These are phyloP conservation scores for Centropus unirufus DNA, from an alignment of 2,113 vertebrate species.

Conservation along the genomic window DNA sequence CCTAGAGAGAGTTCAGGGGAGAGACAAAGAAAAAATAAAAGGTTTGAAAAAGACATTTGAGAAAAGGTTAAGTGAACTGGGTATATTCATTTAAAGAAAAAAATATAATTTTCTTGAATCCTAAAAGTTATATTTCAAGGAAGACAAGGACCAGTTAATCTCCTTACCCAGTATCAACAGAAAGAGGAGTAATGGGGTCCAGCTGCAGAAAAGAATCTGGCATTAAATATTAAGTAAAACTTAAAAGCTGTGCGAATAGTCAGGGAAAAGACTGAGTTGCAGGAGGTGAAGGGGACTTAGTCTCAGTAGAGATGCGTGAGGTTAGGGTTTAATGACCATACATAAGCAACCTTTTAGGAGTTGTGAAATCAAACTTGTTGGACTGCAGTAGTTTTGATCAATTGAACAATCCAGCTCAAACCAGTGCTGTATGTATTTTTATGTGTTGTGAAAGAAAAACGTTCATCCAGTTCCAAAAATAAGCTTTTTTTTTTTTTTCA, in stretches of 20 bases:
- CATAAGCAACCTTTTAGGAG: not conserved
- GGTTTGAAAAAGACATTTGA: not conserved
- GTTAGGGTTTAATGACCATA: not conserved
- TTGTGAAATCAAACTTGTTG: not conserved
- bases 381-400: not conserved
- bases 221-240: not conserved
- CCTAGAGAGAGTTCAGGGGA: not conserved
- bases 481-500: not conserved
- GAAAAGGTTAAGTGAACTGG: not conserved
- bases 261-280: not conserved
- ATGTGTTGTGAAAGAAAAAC: not conserved
- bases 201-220: not conserved
- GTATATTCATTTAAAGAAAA: not conserved
- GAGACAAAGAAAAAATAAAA: not conserved
- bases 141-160: not conserved
- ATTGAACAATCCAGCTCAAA: not conserved
- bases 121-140: not conserved
- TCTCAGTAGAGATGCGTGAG: rapidly evolving
- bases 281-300: not conserved
- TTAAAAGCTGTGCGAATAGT: not conserved
- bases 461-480: not conserved
- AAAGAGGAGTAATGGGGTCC: not conserved
- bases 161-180: not conserved
- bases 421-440: not conserved
- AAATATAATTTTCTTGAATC: not conserved